Percentiles rank a stretch among this genome's conserved stretches.
Conservation (phyloP, 2,113 vertebrate species). For the Oreotrochilus melanogaster region DNA sequence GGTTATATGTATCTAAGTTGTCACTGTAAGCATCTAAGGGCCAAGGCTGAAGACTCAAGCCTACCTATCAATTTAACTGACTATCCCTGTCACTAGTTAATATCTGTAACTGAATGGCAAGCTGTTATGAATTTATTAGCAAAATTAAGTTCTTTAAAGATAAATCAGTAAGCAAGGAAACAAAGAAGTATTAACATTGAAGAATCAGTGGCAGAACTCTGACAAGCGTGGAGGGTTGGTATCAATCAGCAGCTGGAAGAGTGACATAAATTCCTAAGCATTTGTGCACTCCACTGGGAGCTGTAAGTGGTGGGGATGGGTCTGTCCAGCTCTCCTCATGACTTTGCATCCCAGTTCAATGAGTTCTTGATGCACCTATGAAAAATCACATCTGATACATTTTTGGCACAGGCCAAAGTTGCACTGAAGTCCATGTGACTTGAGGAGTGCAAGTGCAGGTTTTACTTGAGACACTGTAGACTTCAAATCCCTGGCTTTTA, state of each 20-base stretch:
- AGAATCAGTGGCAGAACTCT: neutral
- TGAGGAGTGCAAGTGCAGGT: neutral
- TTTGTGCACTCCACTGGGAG: neutral
- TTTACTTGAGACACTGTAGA: neutral
- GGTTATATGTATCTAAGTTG: neutral
- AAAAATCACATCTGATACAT: neutral
- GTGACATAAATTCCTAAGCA: neutral
- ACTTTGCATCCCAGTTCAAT: neutral
- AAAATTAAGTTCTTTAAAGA: neutral
- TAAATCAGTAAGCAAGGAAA: neutral
- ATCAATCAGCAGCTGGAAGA: neutral
- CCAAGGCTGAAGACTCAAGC: neutral
- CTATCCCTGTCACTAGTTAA: neutral
- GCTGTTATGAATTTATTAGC: neutral
- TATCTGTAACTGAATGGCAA: neutral
- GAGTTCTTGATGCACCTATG: neutral
- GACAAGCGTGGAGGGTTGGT: neutral
- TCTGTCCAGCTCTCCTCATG: neutral
- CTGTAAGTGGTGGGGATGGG: fast-evolving
- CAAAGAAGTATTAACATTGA: neutral
- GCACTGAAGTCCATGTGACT: neutral
- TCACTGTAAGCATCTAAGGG: neutral
- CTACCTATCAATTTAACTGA: neutral
- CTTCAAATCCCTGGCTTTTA: neutral
- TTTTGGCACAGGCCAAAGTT: neutral